These are phyloP conservation scores for Zaprionus gabonicus DNA, from an alignment of 1,140 invertebrate genomes.

Conservation along the genomic window DNA sequence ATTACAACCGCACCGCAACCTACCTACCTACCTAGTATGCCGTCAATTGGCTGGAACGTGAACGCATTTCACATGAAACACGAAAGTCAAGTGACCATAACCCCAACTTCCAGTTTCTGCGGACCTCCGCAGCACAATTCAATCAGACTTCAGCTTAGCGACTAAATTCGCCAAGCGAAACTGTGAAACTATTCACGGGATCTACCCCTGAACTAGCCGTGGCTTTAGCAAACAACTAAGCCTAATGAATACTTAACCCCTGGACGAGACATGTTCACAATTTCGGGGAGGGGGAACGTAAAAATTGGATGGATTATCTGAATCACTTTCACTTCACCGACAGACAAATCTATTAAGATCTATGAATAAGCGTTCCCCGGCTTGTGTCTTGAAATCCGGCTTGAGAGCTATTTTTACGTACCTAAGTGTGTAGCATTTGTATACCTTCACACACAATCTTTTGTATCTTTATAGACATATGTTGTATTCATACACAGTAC, in stretches of 20 bases:
- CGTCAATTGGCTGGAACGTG: constrained; percentile 46
- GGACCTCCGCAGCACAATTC: constrained; percentile 24
- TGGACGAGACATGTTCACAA: constrained; percentile 29
- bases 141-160: constrained; percentile 34
- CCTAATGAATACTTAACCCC: constrained; percentile 53
- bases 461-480: neutral
- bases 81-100: constrained; percentile 49
- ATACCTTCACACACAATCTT: neutral
- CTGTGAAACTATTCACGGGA: constrained; percentile 3
- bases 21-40: constrained; percentile 20
- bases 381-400: constrained; percentile 34
- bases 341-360: constrained; percentile 62
- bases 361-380: constrained; percentile 49
- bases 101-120: constrained; percentile 21
- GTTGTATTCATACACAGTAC: neutral
- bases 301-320: constrained; percentile 49
- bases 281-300: constrained; percentile 24
- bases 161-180: constrained; percentile 29
- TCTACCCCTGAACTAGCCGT: constrained; percentile 13
- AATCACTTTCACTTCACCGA: constrained; percentile 62
- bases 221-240: constrained; percentile 48
- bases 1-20: constrained; percentile 42
- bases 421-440: neutral
- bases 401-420: constrained; percentile 21
- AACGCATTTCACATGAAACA: constrained; percentile 40